Percentiles rank a stretch among this genome's conserved stretches.
These are phyloP conservation scores for Meganola albula DNA, from an alignment of 2,888 invertebrate species.

Conservation along the genomic window DNA sequence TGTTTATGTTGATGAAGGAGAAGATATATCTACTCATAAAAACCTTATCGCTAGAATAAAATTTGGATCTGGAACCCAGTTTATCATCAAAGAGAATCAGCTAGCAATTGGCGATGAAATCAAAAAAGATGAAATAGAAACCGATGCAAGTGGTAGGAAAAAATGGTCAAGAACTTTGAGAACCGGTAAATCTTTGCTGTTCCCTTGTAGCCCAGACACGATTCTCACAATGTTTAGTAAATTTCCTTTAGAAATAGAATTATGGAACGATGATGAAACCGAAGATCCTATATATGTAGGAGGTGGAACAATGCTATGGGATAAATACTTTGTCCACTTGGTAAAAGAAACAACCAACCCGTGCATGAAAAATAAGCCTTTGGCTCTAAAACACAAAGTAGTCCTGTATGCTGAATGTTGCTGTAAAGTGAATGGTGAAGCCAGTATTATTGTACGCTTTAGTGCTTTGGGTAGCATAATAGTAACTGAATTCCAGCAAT, in stretches of 20 bases:
- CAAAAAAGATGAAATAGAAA: constrained; percentile 45
- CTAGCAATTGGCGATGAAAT: constrained; percentile 41
- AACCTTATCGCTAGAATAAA: constrained; percentile 63
- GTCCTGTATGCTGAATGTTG: constrained; percentile 51
- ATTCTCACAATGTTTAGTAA: constrained; percentile 59
- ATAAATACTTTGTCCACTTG: constrained; percentile 65
- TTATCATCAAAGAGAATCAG: constrained; percentile 69
- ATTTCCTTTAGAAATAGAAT: constrained; percentile 69
- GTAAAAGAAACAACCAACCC: constrained; percentile 57
- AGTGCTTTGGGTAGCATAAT: constrained; percentile 71
- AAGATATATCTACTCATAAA: constrained; percentile 51
- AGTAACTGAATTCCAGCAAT: constrained; percentile 64
- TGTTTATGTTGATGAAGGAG: constrained; percentile 46
- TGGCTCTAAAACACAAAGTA: constrained; percentile 51
- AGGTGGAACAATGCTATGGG: constrained; percentile 62
- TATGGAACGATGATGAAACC: constrained; percentile 64
- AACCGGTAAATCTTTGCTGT: constrained; percentile 75
- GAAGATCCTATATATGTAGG: constrained; percentile 64
- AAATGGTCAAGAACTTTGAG: constrained; percentile 59
- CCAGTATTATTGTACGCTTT: constrained; percentile 65
- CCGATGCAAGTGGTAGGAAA: constrained; percentile 47
- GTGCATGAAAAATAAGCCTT: constrained; percentile 45
- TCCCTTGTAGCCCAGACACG: constrained; percentile 66
- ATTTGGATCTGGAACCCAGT: constrained; percentile 68
- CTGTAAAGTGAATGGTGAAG: constrained; percentile 56